Evolutionary conservation across 2,888 invertebrate species (phyloP), one percentile per base, ranked within the genome.

Genomic region (Salpingus planirostris): DNA sequence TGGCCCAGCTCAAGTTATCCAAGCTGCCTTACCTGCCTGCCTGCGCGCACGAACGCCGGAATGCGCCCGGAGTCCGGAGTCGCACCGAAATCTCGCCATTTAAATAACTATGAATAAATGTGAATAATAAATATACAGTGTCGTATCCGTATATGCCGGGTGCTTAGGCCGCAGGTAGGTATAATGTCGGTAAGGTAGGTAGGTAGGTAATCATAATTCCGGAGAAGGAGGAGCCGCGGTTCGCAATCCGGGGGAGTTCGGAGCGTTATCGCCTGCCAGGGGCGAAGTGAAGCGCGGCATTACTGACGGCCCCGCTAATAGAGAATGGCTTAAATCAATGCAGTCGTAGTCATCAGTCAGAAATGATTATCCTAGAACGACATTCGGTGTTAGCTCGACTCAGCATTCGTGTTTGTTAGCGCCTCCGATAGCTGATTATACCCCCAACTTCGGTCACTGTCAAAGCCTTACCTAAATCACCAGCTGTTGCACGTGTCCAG

Each of bases 371-470:
- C 55, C 51, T 46, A 40, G 46, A 49, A 49, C 46, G 49, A 50
- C 49, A 52, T 54, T 50, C 46, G 50, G 46, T 46, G 49, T 41
- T 44, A 44, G 37, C 45, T 56, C 55, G 55, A 59, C 46, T 58
- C 59, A 57, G 57, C 56, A 49, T 52, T 55, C 55, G 52, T 55
- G 50, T 53, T 57, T 55, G 55, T 55, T 56, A 55, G 44, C 38
- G 44, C 36, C 24, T 7, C 22, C 12, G 27, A 39, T 39, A 32
- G 32, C 21, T 29, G 38, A 27, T 33, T 33, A 33, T 28, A 27
- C 24, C 24, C 31, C 29, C 4, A 8, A 8, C 7, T 35, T 31
- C 31, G 28, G 31, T 30, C 33, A 40, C 24, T 26, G 8, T 21
- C 24, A 23, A 31, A 13, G 29, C 18, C 27, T 23, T 30, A 31